A percentile compares a stretch with the other conserved stretches of the same genome.
These are phyloP conservation scores for Amphilophus citrinellus DNA, from an alignment of 2,113 vertebrate genomes.

Conservation along the genomic window DNA sequence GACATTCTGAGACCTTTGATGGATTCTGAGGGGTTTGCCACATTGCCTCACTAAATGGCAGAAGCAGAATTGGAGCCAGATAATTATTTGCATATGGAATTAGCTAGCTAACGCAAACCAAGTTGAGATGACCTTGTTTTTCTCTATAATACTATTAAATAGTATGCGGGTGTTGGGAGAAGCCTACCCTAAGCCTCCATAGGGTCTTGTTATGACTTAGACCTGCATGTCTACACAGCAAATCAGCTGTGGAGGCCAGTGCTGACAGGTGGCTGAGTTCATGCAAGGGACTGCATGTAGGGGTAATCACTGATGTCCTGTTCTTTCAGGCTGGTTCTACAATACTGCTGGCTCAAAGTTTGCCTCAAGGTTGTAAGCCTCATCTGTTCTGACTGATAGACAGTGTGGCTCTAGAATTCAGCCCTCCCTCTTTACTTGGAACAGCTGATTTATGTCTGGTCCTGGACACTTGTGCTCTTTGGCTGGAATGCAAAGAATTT, in stretches of 20 bases:
- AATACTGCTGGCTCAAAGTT: constrained; percentile 56
- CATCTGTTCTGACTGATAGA: constrained; percentile 12
- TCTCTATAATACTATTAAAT: neutral
- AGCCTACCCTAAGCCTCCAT: neutral
- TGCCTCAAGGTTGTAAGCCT: constrained; percentile 47
- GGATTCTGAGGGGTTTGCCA: constrained; percentile 33
- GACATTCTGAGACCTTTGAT: constrained; percentile 52
- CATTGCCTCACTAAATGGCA: constrained; percentile 38
- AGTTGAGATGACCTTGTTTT: constrained; percentile 10
- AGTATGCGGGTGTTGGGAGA: neutral
- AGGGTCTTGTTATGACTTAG: constrained; percentile 22
- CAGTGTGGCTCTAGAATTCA: constrained; percentile 18
- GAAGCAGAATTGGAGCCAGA: constrained; percentile 37
- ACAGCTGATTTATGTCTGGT: constrained; percentile 82
- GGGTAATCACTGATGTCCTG: constrained; percentile 27
- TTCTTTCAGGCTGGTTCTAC: constrained; percentile 28
- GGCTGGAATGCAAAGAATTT: constrained; percentile 81
- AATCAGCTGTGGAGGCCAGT: constrained; percentile 2
- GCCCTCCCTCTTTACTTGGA: constrained; percentile 37
- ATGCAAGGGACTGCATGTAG: constrained; percentile 12
- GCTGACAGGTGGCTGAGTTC: constrained; percentile 27
- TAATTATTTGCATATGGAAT: constrained; percentile 64
- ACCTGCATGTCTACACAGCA: constrained; percentile 10
- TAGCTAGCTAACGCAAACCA: constrained; percentile 3
- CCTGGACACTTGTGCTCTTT: constrained; percentile 77